Conservation (phyloP, 2,888 invertebrate species). For the Baronia brevicornis region DNA sequence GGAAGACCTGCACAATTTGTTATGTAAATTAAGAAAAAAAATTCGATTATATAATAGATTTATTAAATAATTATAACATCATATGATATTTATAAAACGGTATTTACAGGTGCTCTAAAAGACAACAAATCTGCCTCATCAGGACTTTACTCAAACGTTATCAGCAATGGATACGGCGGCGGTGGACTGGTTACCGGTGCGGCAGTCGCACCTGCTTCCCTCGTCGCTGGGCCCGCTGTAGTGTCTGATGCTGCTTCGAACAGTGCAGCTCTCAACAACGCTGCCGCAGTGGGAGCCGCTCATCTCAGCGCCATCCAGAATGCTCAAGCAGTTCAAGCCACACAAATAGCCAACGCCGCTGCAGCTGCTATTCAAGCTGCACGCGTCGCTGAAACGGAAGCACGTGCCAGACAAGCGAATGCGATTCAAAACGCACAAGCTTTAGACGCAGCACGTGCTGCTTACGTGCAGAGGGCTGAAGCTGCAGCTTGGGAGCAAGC, state of each 20-base stretch:
- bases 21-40: no score
- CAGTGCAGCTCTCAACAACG: slow-evolving; percentile 52
- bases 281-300: slow-evolving; percentile 58
- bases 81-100: no score
- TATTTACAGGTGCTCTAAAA: slow-evolving; percentile 26
- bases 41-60: no score
- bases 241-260: slow-evolving; percentile 22
- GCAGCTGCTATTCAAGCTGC: slow-evolving; percentile 65
- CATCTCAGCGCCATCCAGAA: slow-evolving; percentile 66
- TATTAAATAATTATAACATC: no score
- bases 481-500: slow-evolving; percentile 66
- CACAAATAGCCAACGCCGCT: slow-evolving; percentile 60
- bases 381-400: slow-evolving; percentile 56
- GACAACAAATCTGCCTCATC: slow-evolving; percentile 23
- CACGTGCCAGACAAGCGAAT: slow-evolving; percentile 53
- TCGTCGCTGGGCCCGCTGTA: slow-evolving; percentile 26
- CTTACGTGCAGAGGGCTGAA: slow-evolving; percentile 61
- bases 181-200: slow-evolving; percentile 22
- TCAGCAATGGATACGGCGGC: slow-evolving; percentile 22
- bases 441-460: slow-evolving; percentile 56
- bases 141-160: slow-evolving; percentile 8
- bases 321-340: slow-evolving; percentile 60
- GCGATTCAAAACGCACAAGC: slow-evolving; percentile 65
- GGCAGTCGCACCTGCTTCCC: slow-evolving; percentile 19
- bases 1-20: no score